A percentile compares a stretch with the other conserved stretches of the same genome.
phyloP scores from a whole-genome alignment of 2,888 invertebrate species.

The Parochlus steinenii region DNA sequence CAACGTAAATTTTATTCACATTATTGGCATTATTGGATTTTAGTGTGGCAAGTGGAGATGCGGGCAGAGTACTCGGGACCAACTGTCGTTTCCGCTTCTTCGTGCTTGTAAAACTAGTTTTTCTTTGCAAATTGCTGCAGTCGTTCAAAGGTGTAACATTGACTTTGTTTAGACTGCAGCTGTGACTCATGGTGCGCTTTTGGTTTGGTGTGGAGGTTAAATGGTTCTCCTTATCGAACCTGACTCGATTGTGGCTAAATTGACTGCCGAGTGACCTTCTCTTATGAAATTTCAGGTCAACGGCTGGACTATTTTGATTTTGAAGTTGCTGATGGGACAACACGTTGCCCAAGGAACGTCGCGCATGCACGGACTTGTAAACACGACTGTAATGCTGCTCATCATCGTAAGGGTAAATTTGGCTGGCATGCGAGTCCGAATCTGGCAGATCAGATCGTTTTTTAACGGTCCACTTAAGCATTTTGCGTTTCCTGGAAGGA shows the following conservation, averaged over 20 bases:
- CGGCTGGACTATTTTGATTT: constrained; percentile 1
- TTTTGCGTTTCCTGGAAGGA: too few relatives aligned
- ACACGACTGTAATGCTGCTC: too few relatives aligned
- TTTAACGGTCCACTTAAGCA: constrained; percentile 12
- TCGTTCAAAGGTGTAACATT: constrained; percentile 8
- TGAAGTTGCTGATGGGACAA: constrained; percentile 1
- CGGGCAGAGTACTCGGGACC: not conserved
- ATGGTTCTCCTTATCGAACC: constrained; percentile 8
- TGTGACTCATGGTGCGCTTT: constrained; percentile 2
- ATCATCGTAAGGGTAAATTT: constrained; percentile 5
- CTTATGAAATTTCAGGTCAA: constrained; percentile 1
- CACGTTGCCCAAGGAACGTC: constrained; percentile 5
- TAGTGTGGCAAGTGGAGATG: constrained; percentile 4
- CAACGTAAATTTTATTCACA: constrained; percentile 5
- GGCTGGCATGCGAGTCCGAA: too few relatives aligned
- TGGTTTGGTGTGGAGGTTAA: not conserved
- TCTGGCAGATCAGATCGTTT: too few relatives aligned
- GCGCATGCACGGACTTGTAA: too few relatives aligned
- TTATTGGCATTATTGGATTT: not conserved
- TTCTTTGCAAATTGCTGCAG: constrained; percentile 5
- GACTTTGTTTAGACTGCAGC: too few relatives aligned
- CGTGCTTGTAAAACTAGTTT: too few relatives aligned
- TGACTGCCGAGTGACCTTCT: constrained; percentile 4
- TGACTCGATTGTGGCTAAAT: not conserved
- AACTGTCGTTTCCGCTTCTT: constrained; percentile 3